Percentiles rank a stretch among this genome's conserved stretches.
These are phyloP conservation scores for Scleropages formosus DNA, from an alignment of 2,797 vertebrate genomes.

Conservation along the genomic window DNA sequence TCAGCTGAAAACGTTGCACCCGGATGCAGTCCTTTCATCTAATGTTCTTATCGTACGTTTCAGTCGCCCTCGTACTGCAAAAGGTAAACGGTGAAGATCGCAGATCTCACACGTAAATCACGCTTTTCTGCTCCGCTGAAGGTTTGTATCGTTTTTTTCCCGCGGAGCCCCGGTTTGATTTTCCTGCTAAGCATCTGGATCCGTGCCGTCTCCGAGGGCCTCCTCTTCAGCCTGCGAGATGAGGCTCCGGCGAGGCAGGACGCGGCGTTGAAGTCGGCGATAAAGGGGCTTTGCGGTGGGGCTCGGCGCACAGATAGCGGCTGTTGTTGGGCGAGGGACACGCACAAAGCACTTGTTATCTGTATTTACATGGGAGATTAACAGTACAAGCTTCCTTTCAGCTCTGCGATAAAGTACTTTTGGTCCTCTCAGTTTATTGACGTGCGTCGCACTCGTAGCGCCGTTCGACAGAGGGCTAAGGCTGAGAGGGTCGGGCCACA, in stretches of 20 bases:
- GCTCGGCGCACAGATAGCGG: neutral
- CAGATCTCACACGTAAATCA: no score
- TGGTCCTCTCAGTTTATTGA: slow-evolving; percentile 15
- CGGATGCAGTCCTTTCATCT: no score
- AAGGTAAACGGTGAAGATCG: no score
- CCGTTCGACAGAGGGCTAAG: neutral
- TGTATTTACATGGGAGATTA: slow-evolving; percentile 38
- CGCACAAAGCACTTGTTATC: slow-evolving; percentile 31
- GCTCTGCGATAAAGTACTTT: slow-evolving; percentile 25
- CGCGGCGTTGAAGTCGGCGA: neutral
- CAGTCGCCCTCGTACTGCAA: no score
- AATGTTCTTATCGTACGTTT: no score
- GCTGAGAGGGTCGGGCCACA: neutral
- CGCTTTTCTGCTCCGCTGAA: no score
- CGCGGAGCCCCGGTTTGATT: neutral
- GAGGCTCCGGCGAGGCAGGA: neutral
- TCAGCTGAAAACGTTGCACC: neutral
- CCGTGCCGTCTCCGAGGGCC: neutral
- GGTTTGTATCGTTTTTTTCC: no score
- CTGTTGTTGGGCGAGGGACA: slow-evolving; percentile 16
- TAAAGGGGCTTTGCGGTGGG: slow-evolving; percentile 22
- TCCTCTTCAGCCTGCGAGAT: slow-evolving; percentile 18
- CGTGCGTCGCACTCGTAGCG: slow-evolving; percentile 7
- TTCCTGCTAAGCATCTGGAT: slow-evolving; percentile 24
- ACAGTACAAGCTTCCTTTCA: slow-evolving; percentile 22